These are phyloP conservation scores for Drosophila emarginata DNA, from an alignment of 2,888 invertebrate species.

Conservation along the genomic window DNA sequence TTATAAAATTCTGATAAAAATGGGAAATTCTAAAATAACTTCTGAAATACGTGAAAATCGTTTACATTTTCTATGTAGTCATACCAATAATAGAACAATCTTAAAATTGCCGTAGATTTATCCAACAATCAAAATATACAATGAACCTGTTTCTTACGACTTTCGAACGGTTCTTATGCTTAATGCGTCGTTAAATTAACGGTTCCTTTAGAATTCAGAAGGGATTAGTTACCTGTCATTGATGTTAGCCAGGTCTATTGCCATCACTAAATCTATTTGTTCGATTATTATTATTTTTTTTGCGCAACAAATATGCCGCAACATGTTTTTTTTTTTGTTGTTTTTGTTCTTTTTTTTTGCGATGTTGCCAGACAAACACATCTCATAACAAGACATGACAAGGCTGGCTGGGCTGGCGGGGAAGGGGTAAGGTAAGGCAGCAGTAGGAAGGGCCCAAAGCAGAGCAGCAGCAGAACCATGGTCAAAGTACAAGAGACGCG, in stretches of 20 bases:
- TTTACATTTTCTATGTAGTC: too few species aligned
- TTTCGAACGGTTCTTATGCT: not conserved
- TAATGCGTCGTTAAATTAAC: not conserved
- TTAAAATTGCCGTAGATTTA: too few species aligned
- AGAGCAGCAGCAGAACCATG: slow-evolving; percentile 24
- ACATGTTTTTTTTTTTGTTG: slow-evolving; percentile 47
- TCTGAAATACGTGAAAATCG: too few species aligned
- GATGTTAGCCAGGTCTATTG: not conserved
- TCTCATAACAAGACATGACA: slow-evolving; percentile 43
- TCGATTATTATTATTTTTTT: slow-evolving; percentile 56
- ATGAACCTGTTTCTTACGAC: not conserved
- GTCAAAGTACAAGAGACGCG: slow-evolving; percentile 36
- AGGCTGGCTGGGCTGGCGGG: not conserved
- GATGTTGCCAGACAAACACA: slow-evolving; percentile 47
- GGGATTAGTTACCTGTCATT: not conserved
- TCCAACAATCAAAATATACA: too few species aligned
- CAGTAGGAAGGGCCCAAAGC: slow-evolving; percentile 1
- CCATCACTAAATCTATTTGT: slow-evolving; percentile 13
- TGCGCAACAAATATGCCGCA: slow-evolving; percentile 61
- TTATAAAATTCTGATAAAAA: too few species aligned
- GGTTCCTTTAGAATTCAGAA: not conserved
- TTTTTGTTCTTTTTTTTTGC: slow-evolving; percentile 39
- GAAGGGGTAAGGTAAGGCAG: not conserved
- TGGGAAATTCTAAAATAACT: too few species aligned
- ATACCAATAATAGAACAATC: too few species aligned